Evolutionary conservation across 1,140 invertebrate species (phyloP), one percentile per base, ranked within the genome.

Genomic region (Drusus annulatus): DNA sequence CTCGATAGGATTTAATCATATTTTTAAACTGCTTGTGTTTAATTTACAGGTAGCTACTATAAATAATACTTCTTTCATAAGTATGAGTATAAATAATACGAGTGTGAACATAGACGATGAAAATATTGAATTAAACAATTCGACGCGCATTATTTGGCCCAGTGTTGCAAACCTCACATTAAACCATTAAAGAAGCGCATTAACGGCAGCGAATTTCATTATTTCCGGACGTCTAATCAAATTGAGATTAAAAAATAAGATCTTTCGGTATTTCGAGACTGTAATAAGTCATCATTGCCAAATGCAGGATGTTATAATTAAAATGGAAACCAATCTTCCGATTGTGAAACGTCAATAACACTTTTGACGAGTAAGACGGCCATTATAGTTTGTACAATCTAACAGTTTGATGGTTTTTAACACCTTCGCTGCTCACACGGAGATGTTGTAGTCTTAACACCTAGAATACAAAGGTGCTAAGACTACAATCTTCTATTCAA

Each of bases 271-370:
- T 69, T 50, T 69, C 65, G 65, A 69, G 13, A 69, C 31, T 25
- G n/a, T 28, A 19, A 69, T 69, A 69, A 69, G 31, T 69, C 31
- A 69, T 28, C 31, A 21, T 69, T 69, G 65, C 65, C 2, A 19
- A 69, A 69, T 21, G 8, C 28, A 50, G 65, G 65, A 69, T 69
- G 65, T 15, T 76, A 21, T 15, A 62, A 36, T 60, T 25, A 62
- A 60, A 76, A 69, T 69, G 21, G 65, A 69, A 69, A 50, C 65
- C 31, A 69, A 69, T 69, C 65, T 74, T 65, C 60, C 73, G 62
- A 65, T 81, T 81, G 80, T 77, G 80, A 81, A 81, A 81, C 28
- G 31, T 36, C 74, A 76, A 80, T 80, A 80, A 77, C 65, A 60
- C 16, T 65, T 77, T 16, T 31, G 58, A 74, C 79, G 76, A 68